A percentile compares a stretch with the other conserved stretches of the same genome.
These are phyloP conservation scores for Tipula unca DNA, from an alignment of 2,888 invertebrate genomes.

Conservation along the genomic window DNA sequence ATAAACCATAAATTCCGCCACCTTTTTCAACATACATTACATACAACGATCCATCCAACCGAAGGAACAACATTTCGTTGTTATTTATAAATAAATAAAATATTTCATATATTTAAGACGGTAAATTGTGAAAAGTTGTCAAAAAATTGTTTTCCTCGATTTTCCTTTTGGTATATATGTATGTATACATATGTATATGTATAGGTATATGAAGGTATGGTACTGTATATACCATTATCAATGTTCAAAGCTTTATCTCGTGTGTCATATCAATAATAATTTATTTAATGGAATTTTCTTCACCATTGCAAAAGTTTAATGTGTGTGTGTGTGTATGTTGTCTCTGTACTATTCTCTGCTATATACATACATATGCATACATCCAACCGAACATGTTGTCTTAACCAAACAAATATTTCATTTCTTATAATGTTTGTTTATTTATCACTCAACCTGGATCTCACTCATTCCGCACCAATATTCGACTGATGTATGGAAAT, in stretches of 20 bases:
- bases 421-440: background rate
- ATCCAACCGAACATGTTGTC: background rate
- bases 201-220: background rate
- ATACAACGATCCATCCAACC: background rate
- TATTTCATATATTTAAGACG: background rate
- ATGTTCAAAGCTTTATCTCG: conserved; percentile 8
- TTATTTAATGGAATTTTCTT: background rate
- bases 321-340: background rate
- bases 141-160: background rate
- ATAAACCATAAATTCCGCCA: background rate
- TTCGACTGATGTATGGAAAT: background rate
- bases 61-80: background rate
- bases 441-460: background rate
- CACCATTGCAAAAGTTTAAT: background rate
- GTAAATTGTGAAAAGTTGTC: background rate
- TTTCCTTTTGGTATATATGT: background rate
- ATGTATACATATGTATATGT: background rate
- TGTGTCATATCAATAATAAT: conserved; percentile 14
- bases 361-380: no score
- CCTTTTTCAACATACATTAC: background rate
- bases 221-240: background rate
- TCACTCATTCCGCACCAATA: background rate
- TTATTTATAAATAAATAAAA: conserved; percentile 8
- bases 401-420: background rate
- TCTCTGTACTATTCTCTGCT: background rate